Evolutionary conservation across 2,113 vertebrate species (phyloP), one percentile per base, ranked within the genome.

Genomic region (Scomber japonicus): DNA sequence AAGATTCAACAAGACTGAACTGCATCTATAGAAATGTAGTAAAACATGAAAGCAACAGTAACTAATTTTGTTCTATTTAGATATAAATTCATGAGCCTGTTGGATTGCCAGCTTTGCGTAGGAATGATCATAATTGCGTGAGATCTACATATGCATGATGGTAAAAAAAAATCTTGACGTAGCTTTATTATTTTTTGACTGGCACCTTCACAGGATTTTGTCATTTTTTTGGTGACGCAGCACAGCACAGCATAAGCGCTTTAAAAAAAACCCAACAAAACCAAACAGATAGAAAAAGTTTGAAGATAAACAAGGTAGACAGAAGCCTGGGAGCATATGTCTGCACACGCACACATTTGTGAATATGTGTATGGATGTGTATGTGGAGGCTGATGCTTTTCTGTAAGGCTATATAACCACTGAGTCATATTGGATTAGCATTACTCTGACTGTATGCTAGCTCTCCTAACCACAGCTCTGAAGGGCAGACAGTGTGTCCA

Each of bases 101-200:
- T 63, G 24, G 62, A 53, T 66, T 19, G 59, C 65, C 13, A 24
- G 48, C 35, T 21, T 21, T 9, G 21, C 54, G 11, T 9, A 5
- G 27, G 9, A 51, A 61, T 21, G 50, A 24, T 56, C 31, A 70
- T n/a, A 46, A 59, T 49, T 59, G 14, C 71, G 66, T 61, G 56
- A 0, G 27, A 30, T 67, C 45, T 68, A 21, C n/a, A 63, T 45
- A 45, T 51, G 24, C 14, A 44, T 24, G 17, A 57, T 10, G 4
- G 3, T 3, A 0, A 59, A 21, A 21, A 21, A 21, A 51, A 14
- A 30, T 8, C 56, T 5, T 5, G 16, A 57, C 27, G 46, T 17
- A 60, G 53, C 48, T 77, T 40, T 19, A 67, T 49, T 16, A 67
- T 49, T 16, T 27, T 60, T 72, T 53, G 35, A 71, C 21, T 59